These are phyloP conservation scores for Margaritifera margaritifera DNA, from an alignment of 2,888 invertebrate genomes.

Conservation along the genomic window DNA sequence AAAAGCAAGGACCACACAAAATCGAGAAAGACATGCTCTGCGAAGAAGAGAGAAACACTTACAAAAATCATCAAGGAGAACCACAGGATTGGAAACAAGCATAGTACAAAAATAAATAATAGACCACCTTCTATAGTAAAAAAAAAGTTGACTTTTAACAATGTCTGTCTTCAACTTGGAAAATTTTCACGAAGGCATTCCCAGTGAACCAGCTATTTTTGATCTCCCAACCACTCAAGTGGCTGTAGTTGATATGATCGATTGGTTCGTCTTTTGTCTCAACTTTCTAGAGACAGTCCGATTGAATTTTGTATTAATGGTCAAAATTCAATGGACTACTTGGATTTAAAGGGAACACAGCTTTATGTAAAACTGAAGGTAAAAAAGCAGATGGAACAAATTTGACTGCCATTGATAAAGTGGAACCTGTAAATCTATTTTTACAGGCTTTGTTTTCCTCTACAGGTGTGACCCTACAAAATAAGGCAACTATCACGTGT, in stretches of 20 bases:
- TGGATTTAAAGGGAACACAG: too few relatives aligned
- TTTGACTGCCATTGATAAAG: too few relatives aligned
- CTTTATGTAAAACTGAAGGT: too few relatives aligned
- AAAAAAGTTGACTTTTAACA: background rate
- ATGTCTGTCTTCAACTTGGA: slow-evolving; percentile 19
- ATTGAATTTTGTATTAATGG: slow-evolving; percentile 20
- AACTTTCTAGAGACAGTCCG: slow-evolving; percentile 16
- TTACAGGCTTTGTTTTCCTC: slow-evolving; percentile 33
- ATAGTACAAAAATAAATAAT: background rate
- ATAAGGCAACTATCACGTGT: slow-evolving; percentile 24
- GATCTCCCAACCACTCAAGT: slow-evolving; percentile 20
- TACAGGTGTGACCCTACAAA: slow-evolving; percentile 35
- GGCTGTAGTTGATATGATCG: slow-evolving; percentile 12
- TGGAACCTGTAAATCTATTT: slow-evolving; percentile 36
- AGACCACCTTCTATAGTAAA: background rate
- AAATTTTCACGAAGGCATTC: slow-evolving; percentile 20
- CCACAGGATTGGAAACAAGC: background rate
- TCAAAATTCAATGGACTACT: slow-evolving; percentile 19
- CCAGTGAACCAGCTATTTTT: slow-evolving; percentile 15
- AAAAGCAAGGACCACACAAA: background rate
- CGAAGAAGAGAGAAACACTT: background rate
- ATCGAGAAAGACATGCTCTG: background rate
- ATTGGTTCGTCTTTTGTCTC: slow-evolving; percentile 19
- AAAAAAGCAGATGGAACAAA: too few relatives aligned
- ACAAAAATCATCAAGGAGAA: background rate